Evolutionary conservation across 23 tunicate genomes (phyloP).

Genomic region (Ciona savignyi): DNA sequence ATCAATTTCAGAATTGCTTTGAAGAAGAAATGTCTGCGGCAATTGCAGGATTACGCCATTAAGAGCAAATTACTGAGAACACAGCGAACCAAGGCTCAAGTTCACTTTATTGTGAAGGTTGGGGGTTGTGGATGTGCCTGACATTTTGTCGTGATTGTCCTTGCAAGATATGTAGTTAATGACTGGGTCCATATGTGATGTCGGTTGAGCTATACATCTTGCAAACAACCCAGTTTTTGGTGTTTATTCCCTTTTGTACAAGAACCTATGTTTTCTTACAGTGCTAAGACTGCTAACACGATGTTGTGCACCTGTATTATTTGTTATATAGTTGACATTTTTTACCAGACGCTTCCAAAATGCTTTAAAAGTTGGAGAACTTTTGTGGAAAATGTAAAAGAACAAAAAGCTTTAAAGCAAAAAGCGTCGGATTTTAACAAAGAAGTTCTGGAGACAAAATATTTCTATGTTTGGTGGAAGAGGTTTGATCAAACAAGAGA

Average conservation of each 20-base stretch:
- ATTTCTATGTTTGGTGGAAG: conserved; percentile 63
- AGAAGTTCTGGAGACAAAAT: conserved; percentile 46
- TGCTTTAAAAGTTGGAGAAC: conserved; percentile 44
- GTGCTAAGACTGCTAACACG: not conserved
- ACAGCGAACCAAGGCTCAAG: conserved; percentile 39
- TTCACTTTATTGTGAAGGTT: conserved; percentile 56
- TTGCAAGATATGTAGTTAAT: too few relatives aligned
- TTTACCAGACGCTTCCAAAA: conserved; percentile 38
- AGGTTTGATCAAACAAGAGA: conserved; percentile 51
- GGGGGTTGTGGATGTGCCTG: too few relatives aligned
- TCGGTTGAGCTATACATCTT: too few relatives aligned
- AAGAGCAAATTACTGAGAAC: conserved; percentile 5
- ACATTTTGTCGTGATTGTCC: too few relatives aligned
- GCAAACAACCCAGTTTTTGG: too few relatives aligned
- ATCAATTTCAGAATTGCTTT: not conserved
- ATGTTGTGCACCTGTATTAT: not conserved
- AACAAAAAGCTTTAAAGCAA: conserved; percentile 16
- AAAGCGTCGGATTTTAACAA: conserved; percentile 43
- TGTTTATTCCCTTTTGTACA: too few relatives aligned
- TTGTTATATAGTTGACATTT: not conserved
- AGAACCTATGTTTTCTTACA: not conserved
- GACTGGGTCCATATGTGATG: too few relatives aligned
- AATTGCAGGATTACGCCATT: not conserved
- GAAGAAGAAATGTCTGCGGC: conserved; percentile 3
- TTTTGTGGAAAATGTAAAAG: conserved; percentile 29